These are phyloP conservation scores for Sebastes vulpes DNA, from an alignment of 2,797 vertebrate species.

Conservation along the genomic window DNA sequence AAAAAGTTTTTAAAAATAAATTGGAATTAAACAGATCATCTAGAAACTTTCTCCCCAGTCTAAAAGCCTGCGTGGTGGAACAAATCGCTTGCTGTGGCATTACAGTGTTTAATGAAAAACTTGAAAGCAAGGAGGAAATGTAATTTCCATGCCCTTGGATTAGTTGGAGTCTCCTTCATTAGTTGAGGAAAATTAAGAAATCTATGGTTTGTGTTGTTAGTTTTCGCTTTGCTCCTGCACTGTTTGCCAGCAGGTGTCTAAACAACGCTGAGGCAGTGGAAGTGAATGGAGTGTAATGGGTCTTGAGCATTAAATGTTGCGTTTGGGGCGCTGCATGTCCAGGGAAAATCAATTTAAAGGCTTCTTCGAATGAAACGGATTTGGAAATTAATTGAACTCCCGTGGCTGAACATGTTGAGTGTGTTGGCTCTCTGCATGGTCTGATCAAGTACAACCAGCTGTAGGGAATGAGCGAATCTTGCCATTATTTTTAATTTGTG, in stretches of 20 bases:
- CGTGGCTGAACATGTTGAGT: constrained; percentile 65
- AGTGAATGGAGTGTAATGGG: constrained; percentile 56
- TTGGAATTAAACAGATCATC: background rate
- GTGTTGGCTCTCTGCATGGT: constrained; percentile 56
- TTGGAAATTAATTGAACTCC: constrained; percentile 77
- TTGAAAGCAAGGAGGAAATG: constrained; percentile 49
- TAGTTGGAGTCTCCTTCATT: constrained; percentile 53
- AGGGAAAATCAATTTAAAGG: constrained; percentile 74
- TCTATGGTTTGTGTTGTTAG: constrained; percentile 14
- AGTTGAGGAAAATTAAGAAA: constrained; percentile 45
- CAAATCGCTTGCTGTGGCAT: constrained; percentile 16
- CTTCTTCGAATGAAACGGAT: constrained; percentile 78
- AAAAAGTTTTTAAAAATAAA: background rate
- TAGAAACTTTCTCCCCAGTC: constrained; percentile 10
- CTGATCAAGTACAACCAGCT: constrained; percentile 66
- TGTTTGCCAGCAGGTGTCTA: constrained; percentile 63
- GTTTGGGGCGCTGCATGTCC: constrained; percentile 65
- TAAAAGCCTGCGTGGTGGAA: constrained; percentile 14
- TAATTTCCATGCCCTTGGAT: constrained; percentile 57
- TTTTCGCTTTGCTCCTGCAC: constrained; percentile 12
- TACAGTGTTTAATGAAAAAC: constrained; percentile 54
- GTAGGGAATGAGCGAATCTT: constrained; percentile 46
- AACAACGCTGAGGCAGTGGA: constrained; percentile 27
- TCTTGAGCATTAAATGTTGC: constrained; percentile 63
- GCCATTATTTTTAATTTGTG: constrained; percentile 72